These are phyloP conservation scores for Muscicapa striata DNA, from an alignment of 2,797 vertebrate species.

Conservation along the genomic window DNA sequence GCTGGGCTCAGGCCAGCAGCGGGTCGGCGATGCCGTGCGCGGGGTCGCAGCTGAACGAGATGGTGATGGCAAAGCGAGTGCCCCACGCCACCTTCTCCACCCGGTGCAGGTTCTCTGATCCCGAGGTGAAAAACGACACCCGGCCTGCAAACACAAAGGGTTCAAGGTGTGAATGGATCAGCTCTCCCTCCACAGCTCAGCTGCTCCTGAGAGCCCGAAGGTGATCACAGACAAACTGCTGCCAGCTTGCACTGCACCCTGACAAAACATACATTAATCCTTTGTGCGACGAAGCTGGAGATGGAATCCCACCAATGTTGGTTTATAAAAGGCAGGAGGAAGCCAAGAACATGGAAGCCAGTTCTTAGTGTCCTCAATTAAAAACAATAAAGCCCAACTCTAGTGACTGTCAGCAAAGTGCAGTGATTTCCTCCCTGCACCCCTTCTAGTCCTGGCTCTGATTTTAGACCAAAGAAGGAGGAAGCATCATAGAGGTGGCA, in stretches of 20 bases:
- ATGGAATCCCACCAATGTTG: not conserved
- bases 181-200: not conserved
- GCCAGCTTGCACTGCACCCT: not conserved
- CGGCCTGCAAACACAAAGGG: slow-evolving; percentile 80
- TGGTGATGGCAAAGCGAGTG: slow-evolving; percentile 91
- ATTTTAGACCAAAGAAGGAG: slow-evolving; percentile 6
- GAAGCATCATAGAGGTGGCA: not conserved
- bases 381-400: not conserved
- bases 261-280: not conserved
- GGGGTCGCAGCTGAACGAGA: slow-evolving; percentile 94
- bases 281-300: not conserved
- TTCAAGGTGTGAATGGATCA: not conserved
- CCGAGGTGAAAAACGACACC: slow-evolving; percentile 94
- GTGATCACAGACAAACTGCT: not conserved
- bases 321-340: not conserved
- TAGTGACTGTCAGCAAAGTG: not conserved
- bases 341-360: not conserved
- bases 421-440: not conserved
- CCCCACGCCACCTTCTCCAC: slow-evolving; percentile 94
- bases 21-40: slow-evolving; percentile 87
- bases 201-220: not conserved
- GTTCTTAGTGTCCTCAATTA: not conserved
- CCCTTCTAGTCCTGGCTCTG: not conserved
- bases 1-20: slow-evolving; percentile 52
- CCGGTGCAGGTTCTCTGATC: slow-evolving; percentile 93